Conservation (phyloP, 1,140 invertebrate genomes). For the Leptinotarsa texana region DNA sequence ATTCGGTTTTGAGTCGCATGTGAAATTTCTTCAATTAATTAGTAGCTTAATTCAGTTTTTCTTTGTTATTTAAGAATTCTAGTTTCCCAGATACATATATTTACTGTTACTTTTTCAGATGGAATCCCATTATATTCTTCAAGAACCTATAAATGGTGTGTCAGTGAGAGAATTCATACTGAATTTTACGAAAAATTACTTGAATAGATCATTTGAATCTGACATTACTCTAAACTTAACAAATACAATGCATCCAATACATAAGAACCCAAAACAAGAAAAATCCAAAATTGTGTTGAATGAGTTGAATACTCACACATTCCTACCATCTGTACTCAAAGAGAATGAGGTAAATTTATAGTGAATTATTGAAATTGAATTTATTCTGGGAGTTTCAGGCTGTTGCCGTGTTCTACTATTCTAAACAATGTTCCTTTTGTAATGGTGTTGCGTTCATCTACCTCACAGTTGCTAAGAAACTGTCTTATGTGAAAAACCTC, state of each 20-base stretch:
- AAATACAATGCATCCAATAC: not conserved
- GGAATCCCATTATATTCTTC: constrained; percentile 70
- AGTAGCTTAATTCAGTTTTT: too few species aligned
- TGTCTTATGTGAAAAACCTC: constrained; percentile 61
- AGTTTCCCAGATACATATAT: too few species aligned
- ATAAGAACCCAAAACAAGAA: constrained; percentile 19
- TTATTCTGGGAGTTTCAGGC: constrained; percentile 59
- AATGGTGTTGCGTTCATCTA: constrained; percentile 67
- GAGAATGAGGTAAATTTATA: constrained; percentile 43
- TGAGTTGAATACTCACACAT: constrained; percentile 63
- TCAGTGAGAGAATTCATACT: constrained; percentile 67
- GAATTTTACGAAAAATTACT: constrained; percentile 64
- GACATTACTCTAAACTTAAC: constrained; percentile 44
- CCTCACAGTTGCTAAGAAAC: constrained; percentile 67
- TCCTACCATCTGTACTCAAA: constrained; percentile 57
- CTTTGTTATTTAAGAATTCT: too few species aligned
- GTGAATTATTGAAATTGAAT: not conserved
- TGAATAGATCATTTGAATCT: constrained; percentile 58
- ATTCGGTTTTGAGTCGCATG: too few species aligned
- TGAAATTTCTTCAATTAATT: too few species aligned
- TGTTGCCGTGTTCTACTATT: constrained; percentile 71
- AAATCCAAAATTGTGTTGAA: constrained; percentile 54
- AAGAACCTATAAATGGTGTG: constrained; percentile 61
- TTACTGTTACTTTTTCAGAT: constrained; percentile 55
- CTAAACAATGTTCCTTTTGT: constrained; percentile 75